Conservation (phyloP, 2,888 invertebrate species). For the Drosophila siamana region DNA sequence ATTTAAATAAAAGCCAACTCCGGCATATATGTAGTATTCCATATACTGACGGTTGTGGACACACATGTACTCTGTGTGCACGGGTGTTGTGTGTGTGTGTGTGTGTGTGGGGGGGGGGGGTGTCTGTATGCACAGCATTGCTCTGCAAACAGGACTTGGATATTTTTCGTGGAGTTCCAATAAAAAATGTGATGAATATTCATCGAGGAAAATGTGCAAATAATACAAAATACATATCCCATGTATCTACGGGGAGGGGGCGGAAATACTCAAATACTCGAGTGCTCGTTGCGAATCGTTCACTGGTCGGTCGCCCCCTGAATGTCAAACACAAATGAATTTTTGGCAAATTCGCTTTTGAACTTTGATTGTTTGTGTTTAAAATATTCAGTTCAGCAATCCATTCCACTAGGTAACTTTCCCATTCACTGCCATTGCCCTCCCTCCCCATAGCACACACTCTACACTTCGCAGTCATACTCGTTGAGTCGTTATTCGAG, state of each 20-base stretch:
- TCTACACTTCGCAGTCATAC: neutral
- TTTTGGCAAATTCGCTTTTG: slow-evolving; percentile 43
- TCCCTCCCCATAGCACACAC: neutral
- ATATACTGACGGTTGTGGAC: neutral
- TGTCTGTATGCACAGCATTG: no score
- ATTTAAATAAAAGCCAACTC: slow-evolving; percentile 13
- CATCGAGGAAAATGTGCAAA: slow-evolving; percentile 13
- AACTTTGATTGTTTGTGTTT: slow-evolving; percentile 46
- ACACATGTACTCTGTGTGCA: neutral
- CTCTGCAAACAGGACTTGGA: slow-evolving; percentile 16
- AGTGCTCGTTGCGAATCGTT: slow-evolving; percentile 3
- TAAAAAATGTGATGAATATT: slow-evolving; percentile 25
- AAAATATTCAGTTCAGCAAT: slow-evolving; percentile 47
- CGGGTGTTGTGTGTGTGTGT: no score
- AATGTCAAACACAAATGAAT: slow-evolving; percentile 29
- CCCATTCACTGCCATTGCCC: neutral
- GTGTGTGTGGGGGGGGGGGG: no score
- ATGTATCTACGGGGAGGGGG: no score
- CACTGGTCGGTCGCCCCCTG: neutral
- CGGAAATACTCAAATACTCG: neutral
- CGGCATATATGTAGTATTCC: neutral
- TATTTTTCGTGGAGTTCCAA: slow-evolving; percentile 8
- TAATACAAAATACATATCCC: slow-evolving; percentile 15
- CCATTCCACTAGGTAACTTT: slow-evolving; percentile 17
- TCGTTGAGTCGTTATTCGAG: slow-evolving; percentile 29